Evolutionary conservation across 2,113 vertebrate species (phyloP), one percentile per base, ranked within the genome.

Genomic region (Chaenocephalus aceratus): DNA sequence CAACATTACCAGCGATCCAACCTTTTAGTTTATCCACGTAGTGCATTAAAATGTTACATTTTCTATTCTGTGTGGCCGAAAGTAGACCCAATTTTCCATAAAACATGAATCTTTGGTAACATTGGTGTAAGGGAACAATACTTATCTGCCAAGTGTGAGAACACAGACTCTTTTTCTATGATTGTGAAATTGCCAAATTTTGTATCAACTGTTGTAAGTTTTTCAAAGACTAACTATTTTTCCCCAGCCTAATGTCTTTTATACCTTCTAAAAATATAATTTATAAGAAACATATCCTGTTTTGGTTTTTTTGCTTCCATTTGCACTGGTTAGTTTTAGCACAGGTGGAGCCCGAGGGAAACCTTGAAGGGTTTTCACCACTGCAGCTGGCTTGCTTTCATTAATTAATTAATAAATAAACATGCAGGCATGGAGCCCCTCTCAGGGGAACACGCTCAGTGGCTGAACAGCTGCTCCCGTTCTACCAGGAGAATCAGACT

Each of bases 401-500:
- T 70, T 88, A 86, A 82, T 84, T 79, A 81, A 72, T 64, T 26
- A 63, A 66, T 53, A 53, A 49, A 51, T 53, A 53, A 49, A 51
- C 58, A 45, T 49, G 2, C 15, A 15, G 34, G 15, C 57, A 12
- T 7, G 26, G 34, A 69, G 70, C 11, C 34, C 23, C 52, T 65
- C 63, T 58, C 52, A 26, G 36, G 54, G 77, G 45, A 75, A 54
- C 44, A 2, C 36, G 12, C 45, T 52, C 34, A 0, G 62, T 46
- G 4, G 61, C 53, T 64, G 69, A 86, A 86, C 86, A 88, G 86
- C 84, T 88, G 89, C 73, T 36, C 14, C 44, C 18, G 61, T 79
- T 46, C 52, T 67, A 57, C 36, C 15, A 49, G 34, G 49, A 68
- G 30, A 23, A 23, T 72, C 44, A 0, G 49, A 63, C 18, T 45